These are phyloP conservation scores for Bovichtus variegatus DNA, from an alignment of 2,797 vertebrate genomes.

Conservation along the genomic window DNA sequence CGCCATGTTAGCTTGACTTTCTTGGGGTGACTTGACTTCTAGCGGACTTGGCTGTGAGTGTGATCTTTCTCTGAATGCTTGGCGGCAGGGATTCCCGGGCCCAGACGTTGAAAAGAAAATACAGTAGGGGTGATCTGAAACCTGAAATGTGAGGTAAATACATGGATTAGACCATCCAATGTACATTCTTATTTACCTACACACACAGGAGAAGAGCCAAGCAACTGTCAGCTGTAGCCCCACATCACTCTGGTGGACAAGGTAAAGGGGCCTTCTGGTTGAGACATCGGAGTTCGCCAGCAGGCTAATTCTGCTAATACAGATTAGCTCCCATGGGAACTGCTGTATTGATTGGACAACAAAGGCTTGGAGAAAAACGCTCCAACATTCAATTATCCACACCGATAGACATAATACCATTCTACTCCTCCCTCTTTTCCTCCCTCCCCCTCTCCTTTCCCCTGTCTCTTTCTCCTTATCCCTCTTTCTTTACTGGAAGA, in stretches of 20 bases:
- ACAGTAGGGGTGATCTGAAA: too few species aligned
- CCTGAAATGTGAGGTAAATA: neutral
- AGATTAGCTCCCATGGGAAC: slow-evolving; percentile 87
- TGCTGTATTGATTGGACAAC: slow-evolving; percentile 87
- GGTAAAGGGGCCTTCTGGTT: slow-evolving; percentile 49
- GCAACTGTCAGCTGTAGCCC: slow-evolving; percentile 37
- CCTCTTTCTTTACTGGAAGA: slow-evolving; percentile 66
- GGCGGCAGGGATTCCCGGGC: too few species aligned
- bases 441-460: slow-evolving; percentile 17
- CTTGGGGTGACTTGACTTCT: too few species aligned
- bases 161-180: neutral
- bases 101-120: too few species aligned
- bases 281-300: slow-evolving; percentile 84
- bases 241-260: slow-evolving; percentile 56
- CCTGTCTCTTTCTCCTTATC: slow-evolving; percentile 51
- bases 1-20: too few species aligned
- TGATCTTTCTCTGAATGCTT: too few species aligned
- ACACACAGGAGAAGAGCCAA: neutral
- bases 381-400: slow-evolving; percentile 89
- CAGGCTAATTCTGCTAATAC: slow-evolving; percentile 88
- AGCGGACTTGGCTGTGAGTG: too few species aligned
- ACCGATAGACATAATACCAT: slow-evolving; percentile 86
- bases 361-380: slow-evolving; percentile 84
- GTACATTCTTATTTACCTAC: neutral
- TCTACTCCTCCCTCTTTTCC: slow-evolving; percentile 59